These are phyloP conservation scores for Helleia helle DNA, from an alignment of 2,888 invertebrate genomes.

Conservation along the genomic window DNA sequence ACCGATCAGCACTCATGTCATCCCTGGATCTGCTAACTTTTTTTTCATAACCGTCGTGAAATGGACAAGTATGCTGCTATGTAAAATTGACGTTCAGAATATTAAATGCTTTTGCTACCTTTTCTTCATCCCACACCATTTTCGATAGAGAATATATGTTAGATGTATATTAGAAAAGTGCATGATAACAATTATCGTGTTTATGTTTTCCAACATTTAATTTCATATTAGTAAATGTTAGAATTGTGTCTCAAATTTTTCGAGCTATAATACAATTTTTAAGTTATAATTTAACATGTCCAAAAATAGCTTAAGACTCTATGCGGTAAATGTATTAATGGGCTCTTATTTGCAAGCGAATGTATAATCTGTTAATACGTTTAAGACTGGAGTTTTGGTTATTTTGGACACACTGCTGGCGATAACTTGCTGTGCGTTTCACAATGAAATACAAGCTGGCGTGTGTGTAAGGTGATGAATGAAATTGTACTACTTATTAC, in stretches of 20 bases:
- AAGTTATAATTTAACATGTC: constrained; percentile 13
- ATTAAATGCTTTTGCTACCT: constrained; percentile 43
- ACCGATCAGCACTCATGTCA: constrained; percentile 19
- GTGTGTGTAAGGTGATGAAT: constrained; percentile 53
- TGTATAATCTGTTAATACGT: constrained; percentile 21
- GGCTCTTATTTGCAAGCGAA: constrained; percentile 20
- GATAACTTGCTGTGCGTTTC: constrained; percentile 38
- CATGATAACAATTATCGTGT: constrained; percentile 17
- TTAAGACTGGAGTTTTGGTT: constrained; percentile 22
- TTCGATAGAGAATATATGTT: constrained; percentile 44
- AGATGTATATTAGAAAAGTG: constrained; percentile 24
- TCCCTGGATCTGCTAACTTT: constrained; percentile 8
- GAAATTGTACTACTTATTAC: constrained; percentile 38
- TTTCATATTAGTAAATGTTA: constrained; percentile 4
- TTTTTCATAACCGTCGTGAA: neutral
- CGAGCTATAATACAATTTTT: neutral
- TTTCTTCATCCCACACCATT: constrained; percentile 53
- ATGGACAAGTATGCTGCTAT: constrained; percentile 25
- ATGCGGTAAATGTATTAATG: constrained; percentile 20
- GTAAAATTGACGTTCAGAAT: constrained; percentile 57
- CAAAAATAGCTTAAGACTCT: constrained; percentile 21
- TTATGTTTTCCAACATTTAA: constrained; percentile 5
- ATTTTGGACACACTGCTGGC: constrained; percentile 35
- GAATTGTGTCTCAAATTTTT: constrained; percentile 10
- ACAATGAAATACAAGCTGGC: constrained; percentile 43